A percentile compares a stretch with the other conserved stretches of the same genome.
These are phyloP conservation scores for Montipora cactus DNA, from an alignment of 64 coral and sea anemone species.

Conservation along the genomic window DNA sequence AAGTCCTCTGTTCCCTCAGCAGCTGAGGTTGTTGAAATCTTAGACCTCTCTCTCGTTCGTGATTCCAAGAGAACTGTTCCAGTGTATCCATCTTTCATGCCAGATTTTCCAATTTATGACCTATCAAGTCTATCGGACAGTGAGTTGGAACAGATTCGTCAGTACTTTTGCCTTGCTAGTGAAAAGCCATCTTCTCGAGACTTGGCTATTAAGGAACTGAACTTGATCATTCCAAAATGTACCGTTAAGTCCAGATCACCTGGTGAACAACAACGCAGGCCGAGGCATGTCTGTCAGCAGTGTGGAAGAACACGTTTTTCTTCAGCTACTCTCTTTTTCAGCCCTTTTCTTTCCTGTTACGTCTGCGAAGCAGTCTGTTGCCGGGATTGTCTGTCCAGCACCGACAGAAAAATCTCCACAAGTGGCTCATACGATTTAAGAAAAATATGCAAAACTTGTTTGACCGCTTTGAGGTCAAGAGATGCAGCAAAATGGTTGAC, in stretches of 20 bases:
- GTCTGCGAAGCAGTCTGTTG: slow-evolving; percentile 55
- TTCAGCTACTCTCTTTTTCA: neutral
- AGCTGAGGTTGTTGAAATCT: slow-evolving; percentile 9
- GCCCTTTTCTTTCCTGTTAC: slow-evolving; percentile 1
- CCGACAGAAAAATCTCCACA: slow-evolving; percentile 5
- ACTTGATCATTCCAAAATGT: neutral
- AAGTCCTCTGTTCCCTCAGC: neutral
- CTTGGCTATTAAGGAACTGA: slow-evolving; percentile 6
- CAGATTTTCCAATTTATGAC: slow-evolving; percentile 31
- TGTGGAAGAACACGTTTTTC: neutral
- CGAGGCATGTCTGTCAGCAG: neutral
- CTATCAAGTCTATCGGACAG: slow-evolving; percentile 29
- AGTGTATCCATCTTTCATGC: neutral
- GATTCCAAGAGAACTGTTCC: neutral
- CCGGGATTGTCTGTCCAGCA: slow-evolving; percentile 7
- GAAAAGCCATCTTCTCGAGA: neutral
- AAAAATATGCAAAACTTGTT: slow-evolving; percentile 26
- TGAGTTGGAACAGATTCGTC: slow-evolving; percentile 15
- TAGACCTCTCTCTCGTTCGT: slow-evolving; percentile 8
- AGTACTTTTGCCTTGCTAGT: slow-evolving; percentile 8
- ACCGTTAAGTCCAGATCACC: neutral
- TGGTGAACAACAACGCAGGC: neutral
- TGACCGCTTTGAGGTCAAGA: neutral
- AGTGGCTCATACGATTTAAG: slow-evolving; percentile 59
- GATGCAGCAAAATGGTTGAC: slow-evolving; percentile 23